A percentile compares a stretch with the other conserved stretches of the same genome.
These are phyloP conservation scores for Pycnonotus jocosus DNA, from an alignment of 2,113 vertebrate genomes.

Conservation along the genomic window DNA sequence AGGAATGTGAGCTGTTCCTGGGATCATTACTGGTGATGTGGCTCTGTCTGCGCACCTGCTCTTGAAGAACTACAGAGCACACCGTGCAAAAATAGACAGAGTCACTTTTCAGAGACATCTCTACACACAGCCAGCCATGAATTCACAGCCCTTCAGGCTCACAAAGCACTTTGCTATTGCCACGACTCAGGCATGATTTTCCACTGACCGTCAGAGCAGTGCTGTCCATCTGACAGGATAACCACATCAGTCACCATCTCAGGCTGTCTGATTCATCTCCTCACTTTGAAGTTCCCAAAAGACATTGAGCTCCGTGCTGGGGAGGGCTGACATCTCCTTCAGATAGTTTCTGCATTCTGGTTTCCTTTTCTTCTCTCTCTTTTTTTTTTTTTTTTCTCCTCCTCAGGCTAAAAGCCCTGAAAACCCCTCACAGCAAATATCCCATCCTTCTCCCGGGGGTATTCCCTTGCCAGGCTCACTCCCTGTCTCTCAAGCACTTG, in stretches of 20 bases:
- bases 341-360: background rate
- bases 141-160: slow-evolving; percentile 28
- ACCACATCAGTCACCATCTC: slow-evolving; percentile 43
- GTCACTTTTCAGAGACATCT: background rate
- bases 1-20: background rate
- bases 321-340: background rate
- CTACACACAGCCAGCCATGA: background rate
- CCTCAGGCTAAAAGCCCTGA: background rate
- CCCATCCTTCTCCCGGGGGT: background rate
- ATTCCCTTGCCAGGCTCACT: background rate
- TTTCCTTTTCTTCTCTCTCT: background rate
- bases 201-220: background rate
- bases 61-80: background rate
- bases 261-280: slow-evolving; percentile 16
- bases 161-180: background rate
- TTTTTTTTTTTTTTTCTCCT: background rate
- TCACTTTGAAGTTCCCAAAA: slow-evolving; percentile 24
- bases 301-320: background rate
- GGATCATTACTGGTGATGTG: background rate
- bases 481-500: background rate
- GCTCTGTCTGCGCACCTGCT: background rate
- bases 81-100: background rate
- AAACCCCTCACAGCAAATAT: background rate
- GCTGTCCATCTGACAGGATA: slow-evolving; percentile 29
- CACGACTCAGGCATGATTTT: slow-evolving; percentile 1